phyloP scores from a whole-genome alignment of 1,140 invertebrate genomes.

The Cephus cinctus region DNA sequence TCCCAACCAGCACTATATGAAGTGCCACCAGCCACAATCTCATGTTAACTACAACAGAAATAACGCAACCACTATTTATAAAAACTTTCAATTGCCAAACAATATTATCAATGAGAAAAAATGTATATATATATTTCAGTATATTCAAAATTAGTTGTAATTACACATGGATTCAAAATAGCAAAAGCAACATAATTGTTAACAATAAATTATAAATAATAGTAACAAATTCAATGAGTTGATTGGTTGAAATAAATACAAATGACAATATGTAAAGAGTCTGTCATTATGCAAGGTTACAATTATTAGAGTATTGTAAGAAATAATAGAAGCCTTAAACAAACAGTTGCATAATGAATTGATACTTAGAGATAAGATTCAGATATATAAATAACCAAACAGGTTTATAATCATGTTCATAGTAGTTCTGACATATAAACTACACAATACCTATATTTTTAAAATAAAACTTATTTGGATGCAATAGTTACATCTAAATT shows the following conservation, averaged over 20 bases:
- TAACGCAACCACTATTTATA: background rate
- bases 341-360: background rate
- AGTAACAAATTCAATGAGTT: background rate
- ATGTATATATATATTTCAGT: no score
- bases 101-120: no score
- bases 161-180: no score
- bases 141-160: no score
- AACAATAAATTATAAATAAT: slow-evolving; percentile 7
- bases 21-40: slow-evolving; percentile 54
- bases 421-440: background rate
- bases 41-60: slow-evolving; percentile 41
- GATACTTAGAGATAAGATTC: no score
- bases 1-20: slow-evolving; percentile 55
- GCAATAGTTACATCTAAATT: no score
- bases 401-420: background rate
- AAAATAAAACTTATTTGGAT: background rate
- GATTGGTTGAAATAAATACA: background rate
- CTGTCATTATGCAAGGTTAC: background rate
- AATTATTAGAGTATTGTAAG: background rate
- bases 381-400: background rate
- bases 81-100: slow-evolving; percentile 19
- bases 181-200: no score
- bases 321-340: background rate
- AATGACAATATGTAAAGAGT: background rate
- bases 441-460: background rate